phyloP scores from a whole-genome alignment of 2,888 invertebrate genomes.

The Busseola fusca region DNA sequence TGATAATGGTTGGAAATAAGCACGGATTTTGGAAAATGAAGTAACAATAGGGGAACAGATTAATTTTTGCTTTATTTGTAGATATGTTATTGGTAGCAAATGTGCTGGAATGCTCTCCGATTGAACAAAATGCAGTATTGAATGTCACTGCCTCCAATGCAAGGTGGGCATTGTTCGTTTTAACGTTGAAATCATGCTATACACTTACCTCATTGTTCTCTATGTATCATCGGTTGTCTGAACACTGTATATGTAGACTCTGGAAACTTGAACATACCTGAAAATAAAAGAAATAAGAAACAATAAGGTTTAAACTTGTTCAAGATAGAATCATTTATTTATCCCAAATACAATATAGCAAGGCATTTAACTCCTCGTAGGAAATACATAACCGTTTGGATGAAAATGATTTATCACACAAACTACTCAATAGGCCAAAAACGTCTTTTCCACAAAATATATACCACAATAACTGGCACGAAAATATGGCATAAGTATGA shows the following conservation, averaged over 20 bases:
- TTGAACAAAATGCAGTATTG: background rate
- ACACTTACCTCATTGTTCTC: slow-evolving; percentile 13
- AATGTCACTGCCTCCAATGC: slow-evolving; percentile 5
- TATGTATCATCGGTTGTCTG: background rate
- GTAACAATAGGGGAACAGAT: slow-evolving; percentile 27
- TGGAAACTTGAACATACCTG: slow-evolving; percentile 39
- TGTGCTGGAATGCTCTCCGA: slow-evolving; percentile 5
- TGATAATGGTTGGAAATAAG: slow-evolving; percentile 41
- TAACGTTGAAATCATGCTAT: background rate
- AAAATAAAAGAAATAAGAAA: slow-evolving; percentile 19
- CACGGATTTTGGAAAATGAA: slow-evolving; percentile 19
- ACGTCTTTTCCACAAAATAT: slow-evolving; percentile 7
- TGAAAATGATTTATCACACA: background rate
- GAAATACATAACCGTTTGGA: background rate
- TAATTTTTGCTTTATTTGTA: slow-evolving; percentile 47
- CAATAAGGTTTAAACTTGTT: background rate
- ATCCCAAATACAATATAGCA: background rate
- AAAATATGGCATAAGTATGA: slow-evolving; percentile 50
- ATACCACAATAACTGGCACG: slow-evolving; percentile 21
- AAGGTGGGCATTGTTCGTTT: background rate
- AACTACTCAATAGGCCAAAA: background rate
- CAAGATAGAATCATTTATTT: background rate
- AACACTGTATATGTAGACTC: background rate
- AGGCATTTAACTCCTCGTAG: background rate
- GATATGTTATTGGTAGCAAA: slow-evolving; percentile 20